phyloP scores from a whole-genome alignment of 2,888 invertebrate species.

The Pegoplata infirma region DNA sequence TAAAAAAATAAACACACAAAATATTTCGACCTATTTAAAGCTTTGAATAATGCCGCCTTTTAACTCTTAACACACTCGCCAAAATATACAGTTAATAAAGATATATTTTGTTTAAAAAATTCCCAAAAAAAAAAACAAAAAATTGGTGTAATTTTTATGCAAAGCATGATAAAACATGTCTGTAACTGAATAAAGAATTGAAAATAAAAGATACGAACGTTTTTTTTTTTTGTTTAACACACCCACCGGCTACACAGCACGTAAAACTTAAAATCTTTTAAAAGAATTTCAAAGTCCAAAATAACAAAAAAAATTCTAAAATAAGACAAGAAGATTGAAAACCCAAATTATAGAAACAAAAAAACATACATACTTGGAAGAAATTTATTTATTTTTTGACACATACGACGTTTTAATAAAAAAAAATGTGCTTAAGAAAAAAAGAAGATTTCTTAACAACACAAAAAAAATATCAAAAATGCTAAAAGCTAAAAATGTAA shows the following conservation, averaged over 20 bases:
- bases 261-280: neutral
- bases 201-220: slow-evolving; percentile 20
- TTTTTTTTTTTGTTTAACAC: too few species aligned
- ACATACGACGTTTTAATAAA: slow-evolving; percentile 35
- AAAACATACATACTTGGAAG: neutral
- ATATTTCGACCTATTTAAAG: neutral
- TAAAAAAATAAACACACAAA: neutral
- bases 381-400: slow-evolving; percentile 51
- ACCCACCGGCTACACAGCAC: slow-evolving; percentile 45
- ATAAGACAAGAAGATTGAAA: slow-evolving; percentile 1
- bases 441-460: neutral
- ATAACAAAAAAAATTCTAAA: neutral
- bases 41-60: neutral
- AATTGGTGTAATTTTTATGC: neutral
- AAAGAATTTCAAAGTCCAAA: slow-evolving; percentile 1
- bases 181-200: neutral
- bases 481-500: neutral
- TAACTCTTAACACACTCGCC: neutral
- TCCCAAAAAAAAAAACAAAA: neutral
- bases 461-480: neutral
- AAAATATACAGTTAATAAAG: neutral
- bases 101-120: neutral
- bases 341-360: neutral
- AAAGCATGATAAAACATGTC: neutral
- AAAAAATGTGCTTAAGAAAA: neutral